Base-by-base conservation (phyloP, 1,140 invertebrate species). In the Saccostrea cuccullata region DNA sequence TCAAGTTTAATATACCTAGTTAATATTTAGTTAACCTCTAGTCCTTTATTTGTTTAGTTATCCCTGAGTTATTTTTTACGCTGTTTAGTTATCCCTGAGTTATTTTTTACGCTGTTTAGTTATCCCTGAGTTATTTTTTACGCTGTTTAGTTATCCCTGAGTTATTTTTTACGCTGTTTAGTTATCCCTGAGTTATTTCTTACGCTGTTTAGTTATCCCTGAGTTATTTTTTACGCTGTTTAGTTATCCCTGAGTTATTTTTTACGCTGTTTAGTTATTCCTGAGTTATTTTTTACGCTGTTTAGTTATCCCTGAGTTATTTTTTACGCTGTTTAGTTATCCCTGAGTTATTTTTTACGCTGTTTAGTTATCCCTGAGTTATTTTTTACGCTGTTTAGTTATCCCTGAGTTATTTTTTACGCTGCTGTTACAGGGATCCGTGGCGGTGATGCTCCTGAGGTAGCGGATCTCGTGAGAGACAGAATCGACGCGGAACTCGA, bases 401-500 rank as follows among this genome's bases (percentile, higher is more conserved):
- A 67, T 67, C 20, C 6, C 11, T n/a, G 17, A n/a, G 60, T 67
- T 20, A 67, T 67, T 40, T n/a, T 82, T 17, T 47, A 9, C 30
- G 47, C 4, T 56, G 36, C 11, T 73, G 8, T 67, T 17, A 17
- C 70, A 92, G 92, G 91, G 83, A 73, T 93, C 17, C 85, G 91
- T 15, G 91, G 87, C 89, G 92, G 92, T 47, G 91, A 92, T 13
- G 90, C 88, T n/a, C 91, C 91, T 4, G 93, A 93, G 55, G 91
- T 93, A 1, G 90, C 92, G 17, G 89, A 92, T 20, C 70, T 92
- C 6, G 83, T 93, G 40, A 90, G 91, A 58, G 92, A 93, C 15
- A 91, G 91, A 67, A 92, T 91, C 90, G 93, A 94, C 83, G 88
- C 90, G 85, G 92, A 94, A 88, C 88, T 94, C 20, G 93, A 93